Evolutionary conservation across 2,113 vertebrate species (phyloP).

Genomic region (Epinephelus cyanopodus): DNA sequence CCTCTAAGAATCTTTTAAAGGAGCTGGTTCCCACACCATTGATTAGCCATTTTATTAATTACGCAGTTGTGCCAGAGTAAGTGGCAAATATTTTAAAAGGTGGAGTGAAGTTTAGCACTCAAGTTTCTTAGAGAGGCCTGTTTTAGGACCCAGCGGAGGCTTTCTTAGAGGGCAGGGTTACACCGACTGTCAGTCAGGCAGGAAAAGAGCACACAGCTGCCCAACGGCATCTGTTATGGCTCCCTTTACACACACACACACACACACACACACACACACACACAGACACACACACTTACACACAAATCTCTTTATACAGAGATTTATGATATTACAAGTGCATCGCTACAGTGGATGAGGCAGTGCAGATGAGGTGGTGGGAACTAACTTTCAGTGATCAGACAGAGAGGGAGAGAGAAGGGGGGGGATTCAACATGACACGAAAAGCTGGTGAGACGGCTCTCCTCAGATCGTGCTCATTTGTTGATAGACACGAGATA

Average conservation of each 20-base stretch:
- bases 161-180: constrained; percentile 42
- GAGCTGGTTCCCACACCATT: background rate
- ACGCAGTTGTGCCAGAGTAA: background rate
- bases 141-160: constrained; percentile 51
- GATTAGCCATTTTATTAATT: background rate
- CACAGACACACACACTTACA: constrained; percentile 28
- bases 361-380: constrained; percentile 30
- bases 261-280: constrained; percentile 30
- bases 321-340: constrained; percentile 63
- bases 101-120: background rate
- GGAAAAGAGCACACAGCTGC: constrained; percentile 83
- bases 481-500: constrained; percentile 46
- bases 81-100: background rate
- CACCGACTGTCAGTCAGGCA: constrained; percentile 70
- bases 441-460: constrained; percentile 15
- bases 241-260: constrained; percentile 57
- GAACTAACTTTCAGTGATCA: constrained; percentile 16
- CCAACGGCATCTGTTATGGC: constrained; percentile 70
- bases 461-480: constrained; percentile 19
- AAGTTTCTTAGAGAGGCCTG: background rate
- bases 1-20: background rate
- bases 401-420: background rate
- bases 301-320: constrained; percentile 54
- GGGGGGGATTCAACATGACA: constrained; percentile 2
- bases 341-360: constrained; percentile 16